Conservation (phyloP, 2,113 vertebrate species). For the Choloepus hoffmanni region DNA sequence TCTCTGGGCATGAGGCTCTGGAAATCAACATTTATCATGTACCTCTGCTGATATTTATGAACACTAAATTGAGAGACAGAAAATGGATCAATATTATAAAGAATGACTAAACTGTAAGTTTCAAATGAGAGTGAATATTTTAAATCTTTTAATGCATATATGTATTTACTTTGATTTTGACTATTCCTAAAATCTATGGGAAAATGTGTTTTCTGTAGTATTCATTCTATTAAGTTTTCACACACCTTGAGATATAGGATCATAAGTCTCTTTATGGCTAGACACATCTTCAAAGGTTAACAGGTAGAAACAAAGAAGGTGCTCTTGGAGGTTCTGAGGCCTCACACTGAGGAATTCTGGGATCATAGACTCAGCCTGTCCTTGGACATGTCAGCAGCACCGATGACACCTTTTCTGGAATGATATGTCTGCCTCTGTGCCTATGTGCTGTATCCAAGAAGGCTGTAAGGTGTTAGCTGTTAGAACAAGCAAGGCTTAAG, state of each 20-base stretch:
- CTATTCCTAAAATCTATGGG: background rate
- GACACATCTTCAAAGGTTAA: background rate
- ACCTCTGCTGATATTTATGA: background rate
- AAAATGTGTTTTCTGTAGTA: background rate
- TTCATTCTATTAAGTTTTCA: background rate
- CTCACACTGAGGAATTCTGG: background rate
- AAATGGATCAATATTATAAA: conserved; percentile 23
- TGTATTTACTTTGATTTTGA: background rate
- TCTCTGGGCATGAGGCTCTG: background rate
- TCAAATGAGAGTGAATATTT: background rate
- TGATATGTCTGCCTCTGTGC: background rate
- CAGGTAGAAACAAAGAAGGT: background rate
- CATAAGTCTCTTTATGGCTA: background rate
- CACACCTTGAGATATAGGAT: background rate
- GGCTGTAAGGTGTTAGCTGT: background rate
- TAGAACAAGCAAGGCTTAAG: background rate
- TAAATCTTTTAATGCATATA: background rate
- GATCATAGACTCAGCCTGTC: background rate
- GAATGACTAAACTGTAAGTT: background rate
- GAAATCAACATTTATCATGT: background rate
- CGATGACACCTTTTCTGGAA: background rate
- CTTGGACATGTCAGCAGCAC: background rate
- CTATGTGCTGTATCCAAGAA: background rate
- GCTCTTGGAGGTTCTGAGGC: background rate
- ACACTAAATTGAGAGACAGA: background rate